Base-by-base conservation (phyloP, 1,140 invertebrate genomes). In the Hyphantria cunea region DNA sequence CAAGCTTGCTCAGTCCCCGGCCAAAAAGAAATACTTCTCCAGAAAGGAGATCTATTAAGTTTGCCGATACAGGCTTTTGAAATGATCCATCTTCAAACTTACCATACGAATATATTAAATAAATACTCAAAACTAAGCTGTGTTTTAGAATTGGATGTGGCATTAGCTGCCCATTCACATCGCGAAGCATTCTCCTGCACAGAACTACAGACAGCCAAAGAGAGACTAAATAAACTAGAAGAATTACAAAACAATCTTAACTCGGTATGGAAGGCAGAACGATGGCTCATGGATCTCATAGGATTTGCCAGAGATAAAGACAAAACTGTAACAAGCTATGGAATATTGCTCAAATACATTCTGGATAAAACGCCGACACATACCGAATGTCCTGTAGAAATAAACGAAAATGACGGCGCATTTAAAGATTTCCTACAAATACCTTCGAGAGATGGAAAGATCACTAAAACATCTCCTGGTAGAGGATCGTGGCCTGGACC, bases 201-300 rank as follows among this genome's bases (percentile, higher is more conserved):
- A 6, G 98, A 99, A 86, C 83, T 99, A 3, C 94, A 94, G 58
- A 93, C 94, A 3, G 96, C 98, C 7, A 97, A 97, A 82, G 95
- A 97, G 66, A 94, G 97, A 37, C 85, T 99, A 9, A 91, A 94
- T 0, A 95, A 95, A 72, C 86, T 99, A 12, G 95, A 97, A 78
- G 95, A 97, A 53, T 92, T 98, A 4, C 96, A 97, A 79, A 91
- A 93, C 0, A 95, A 95, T 74, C 91, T 98, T 9, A 97, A 98
- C 70, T 82, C 92, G 0, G 94, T 97, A 0, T 99, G 98, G 98
- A 98, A 98, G 80, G 94, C 95, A 15, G 95, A 96, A 3, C 93
- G 98, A 10, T 99, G 98, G 98, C 93, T 99, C 0, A 97, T 98
- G 93, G 97, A 99, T 75, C 94, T 98, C 2, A 96, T 99, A 39